These are phyloP conservation scores for Hippoglossus stenolepis DNA, from an alignment of 2,113 vertebrate genomes.

Conservation along the genomic window DNA sequence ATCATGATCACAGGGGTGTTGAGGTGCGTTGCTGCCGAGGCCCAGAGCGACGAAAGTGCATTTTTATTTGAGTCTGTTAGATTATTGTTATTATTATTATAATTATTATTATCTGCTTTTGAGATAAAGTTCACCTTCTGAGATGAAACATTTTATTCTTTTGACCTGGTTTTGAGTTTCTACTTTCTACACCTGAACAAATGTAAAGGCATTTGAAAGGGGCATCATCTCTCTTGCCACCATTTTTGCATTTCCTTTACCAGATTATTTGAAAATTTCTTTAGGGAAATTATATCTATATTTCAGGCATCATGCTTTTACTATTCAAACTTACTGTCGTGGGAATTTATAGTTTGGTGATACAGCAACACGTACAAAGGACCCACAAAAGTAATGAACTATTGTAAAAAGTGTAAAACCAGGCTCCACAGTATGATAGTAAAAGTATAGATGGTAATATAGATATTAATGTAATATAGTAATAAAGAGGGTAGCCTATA, in stretches of 20 bases:
- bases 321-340: neutral
- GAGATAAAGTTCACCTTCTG: too few species aligned
- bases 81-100: neutral
- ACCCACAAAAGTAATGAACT: neutral
- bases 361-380: too few species aligned
- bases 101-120: too few species aligned
- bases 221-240: neutral
- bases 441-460: neutral
- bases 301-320: neutral
- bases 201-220: neutral
- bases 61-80: too few species aligned
- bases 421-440: neutral
- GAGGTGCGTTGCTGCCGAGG: constrained; percentile 19
- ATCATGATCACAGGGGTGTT: constrained; percentile 14
- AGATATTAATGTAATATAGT: too few species aligned
- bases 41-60: neutral
- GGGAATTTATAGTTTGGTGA: neutral
- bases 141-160: neutral
- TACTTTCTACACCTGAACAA: neutral
- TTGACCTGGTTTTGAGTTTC: neutral
- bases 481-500: neutral
- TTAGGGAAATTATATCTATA: neutral
- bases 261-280: neutral
- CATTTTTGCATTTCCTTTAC: neutral
- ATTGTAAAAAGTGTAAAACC: neutral